Conservation (phyloP, 2,888 invertebrate species). For the Theretra japonica region DNA sequence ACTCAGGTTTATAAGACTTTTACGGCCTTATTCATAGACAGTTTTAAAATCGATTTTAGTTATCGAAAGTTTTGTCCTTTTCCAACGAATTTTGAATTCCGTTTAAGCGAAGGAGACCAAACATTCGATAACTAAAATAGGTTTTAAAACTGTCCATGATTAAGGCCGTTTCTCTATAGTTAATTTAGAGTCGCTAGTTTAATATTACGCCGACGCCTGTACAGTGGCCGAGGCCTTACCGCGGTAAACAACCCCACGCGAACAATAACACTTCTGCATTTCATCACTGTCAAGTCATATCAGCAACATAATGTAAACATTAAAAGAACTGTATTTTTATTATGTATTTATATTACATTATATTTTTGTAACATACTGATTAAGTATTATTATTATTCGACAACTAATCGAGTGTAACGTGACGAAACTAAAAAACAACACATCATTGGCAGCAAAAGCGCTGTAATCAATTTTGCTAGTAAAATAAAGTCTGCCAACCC, state of each 20-base stretch:
- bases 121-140: no score
- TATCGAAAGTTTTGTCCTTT: no score
- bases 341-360: background rate
- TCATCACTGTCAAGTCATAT: slow-evolving; percentile 42
- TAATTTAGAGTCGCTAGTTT: background rate
- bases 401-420: background rate
- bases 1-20: background rate
- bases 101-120: no score
- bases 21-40: no score
- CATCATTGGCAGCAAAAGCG: no score
- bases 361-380: background rate
- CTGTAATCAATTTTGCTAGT: no score
- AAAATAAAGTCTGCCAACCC: no score
- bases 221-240: slow-evolving; percentile 37
- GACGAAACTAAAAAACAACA: background rate
- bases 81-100: no score
- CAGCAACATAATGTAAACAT: background rate
- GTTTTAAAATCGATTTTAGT: no score
- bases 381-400: background rate
- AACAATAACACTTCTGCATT: slow-evolving; percentile 51
- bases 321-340: slow-evolving; percentile 3
- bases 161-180: background rate
- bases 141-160: no score
- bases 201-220: background rate
- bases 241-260: slow-evolving; percentile 46